A percentile compares a stretch with the other conserved stretches of the same genome.
phyloP scores from a whole-genome alignment of 30 jellyfish, hydroid and myxozoan species.

The Phacellophora camtschatica region DNA sequence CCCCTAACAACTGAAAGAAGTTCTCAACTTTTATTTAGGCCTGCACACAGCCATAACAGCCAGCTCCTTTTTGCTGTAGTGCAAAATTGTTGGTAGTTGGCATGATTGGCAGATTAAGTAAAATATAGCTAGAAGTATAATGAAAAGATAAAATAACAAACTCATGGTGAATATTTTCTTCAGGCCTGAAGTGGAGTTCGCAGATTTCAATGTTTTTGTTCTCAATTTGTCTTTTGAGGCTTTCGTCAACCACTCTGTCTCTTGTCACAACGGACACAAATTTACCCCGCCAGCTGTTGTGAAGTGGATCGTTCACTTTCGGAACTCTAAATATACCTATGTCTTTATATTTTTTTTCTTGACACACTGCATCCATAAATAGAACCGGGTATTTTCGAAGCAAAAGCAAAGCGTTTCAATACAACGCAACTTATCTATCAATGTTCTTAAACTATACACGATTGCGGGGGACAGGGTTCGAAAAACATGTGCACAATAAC shows the following conservation, averaged over 20 bases:
- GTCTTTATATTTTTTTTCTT: slow-evolving; percentile 19
- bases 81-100: no score
- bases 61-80: no score
- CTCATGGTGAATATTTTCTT: slow-evolving; percentile 38
- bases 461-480: slow-evolving; percentile 49
- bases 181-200: slow-evolving; percentile 54
- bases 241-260: slow-evolving; percentile 43
- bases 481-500: slow-evolving; percentile 8
- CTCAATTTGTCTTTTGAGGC: slow-evolving; percentile 39
- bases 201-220: slow-evolving; percentile 22
- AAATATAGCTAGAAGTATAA: no score
- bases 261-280: slow-evolving; percentile 49
- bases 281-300: slow-evolving; percentile 36
- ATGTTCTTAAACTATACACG: slow-evolving; percentile 52
- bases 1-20: no score
- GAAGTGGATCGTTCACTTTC: slow-evolving; percentile 26
- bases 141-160: background rate
- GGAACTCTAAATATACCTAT: slow-evolving; percentile 35
- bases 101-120: no score
- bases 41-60: no score
- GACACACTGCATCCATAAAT: slow-evolving; percentile 60
- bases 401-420: no score
- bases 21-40: no score
- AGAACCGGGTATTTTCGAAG: slow-evolving; percentile 51
- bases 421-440: no score